These are phyloP conservation scores for Atta cephalotes DNA, from an alignment of 1,140 invertebrate species.

Conservation along the genomic window DNA sequence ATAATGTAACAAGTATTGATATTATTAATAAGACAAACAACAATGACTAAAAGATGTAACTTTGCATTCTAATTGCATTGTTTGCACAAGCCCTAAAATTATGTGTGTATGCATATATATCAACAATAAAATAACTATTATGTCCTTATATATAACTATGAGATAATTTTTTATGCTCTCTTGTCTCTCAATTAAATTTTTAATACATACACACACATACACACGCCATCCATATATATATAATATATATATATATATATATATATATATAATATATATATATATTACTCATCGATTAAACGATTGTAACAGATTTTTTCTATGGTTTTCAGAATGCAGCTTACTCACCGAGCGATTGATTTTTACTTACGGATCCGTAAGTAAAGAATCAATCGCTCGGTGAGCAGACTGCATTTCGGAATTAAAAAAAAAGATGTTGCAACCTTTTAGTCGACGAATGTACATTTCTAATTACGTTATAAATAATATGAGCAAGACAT, in stretches of 20 bases:
- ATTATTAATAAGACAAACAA: not conserved
- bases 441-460: no score
- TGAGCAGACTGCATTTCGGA: no score
- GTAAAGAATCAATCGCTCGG: no score
- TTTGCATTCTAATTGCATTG: conserved; percentile 10
- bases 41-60: conserved; percentile 35
- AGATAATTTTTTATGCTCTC: not conserved
- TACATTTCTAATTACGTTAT: conserved; percentile 8
- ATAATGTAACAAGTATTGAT: conserved; percentile 28
- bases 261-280: no score
- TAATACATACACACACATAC: not conserved
- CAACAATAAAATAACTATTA: not conserved
- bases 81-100: conserved; percentile 34
- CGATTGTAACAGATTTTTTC: no score
- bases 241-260: not conserved
- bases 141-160: not conserved
- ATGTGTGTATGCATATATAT: not conserved
- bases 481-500: not conserved
- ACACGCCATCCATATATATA: no score
- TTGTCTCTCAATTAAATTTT: conserved; percentile 17
- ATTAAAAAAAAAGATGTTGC: no score
- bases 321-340: no score
- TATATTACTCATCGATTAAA: not conserved
- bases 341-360: no score
- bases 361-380: no score